Evolutionary conservation across 1,140 invertebrate genomes (phyloP).

Genomic region (Bradysia coprophila): DNA sequence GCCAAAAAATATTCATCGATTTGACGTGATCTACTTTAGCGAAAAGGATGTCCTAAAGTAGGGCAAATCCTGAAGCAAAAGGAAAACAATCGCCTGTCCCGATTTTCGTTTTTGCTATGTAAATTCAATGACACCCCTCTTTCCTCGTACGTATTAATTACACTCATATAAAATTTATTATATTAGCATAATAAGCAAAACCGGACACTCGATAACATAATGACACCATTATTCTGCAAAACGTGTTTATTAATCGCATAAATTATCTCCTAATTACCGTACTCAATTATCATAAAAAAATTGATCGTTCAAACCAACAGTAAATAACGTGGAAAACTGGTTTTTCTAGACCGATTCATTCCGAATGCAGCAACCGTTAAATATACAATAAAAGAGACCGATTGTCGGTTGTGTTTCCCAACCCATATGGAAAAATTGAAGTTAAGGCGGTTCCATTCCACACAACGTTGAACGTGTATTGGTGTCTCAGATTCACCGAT

Average conservation of each 20-base stretch:
- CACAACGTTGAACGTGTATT: not conserved
- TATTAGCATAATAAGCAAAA: too few species aligned
- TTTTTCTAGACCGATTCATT: not conserved
- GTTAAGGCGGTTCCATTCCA: not conserved
- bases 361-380: not conserved
- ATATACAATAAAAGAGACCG: not conserved
- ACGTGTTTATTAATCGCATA: not conserved
- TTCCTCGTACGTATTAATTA: too few species aligned
- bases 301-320: not conserved
- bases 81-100: too few species aligned
- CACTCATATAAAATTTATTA: too few species aligned
- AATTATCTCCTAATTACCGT: not conserved
- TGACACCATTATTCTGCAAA: not conserved
- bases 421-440: too few species aligned
- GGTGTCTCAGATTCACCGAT: not conserved
- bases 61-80: too few species aligned
- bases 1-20: too few species aligned
- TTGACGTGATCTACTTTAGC: too few species aligned
- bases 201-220: not conserved
- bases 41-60: too few species aligned
- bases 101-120: too few species aligned
- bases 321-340: not conserved
- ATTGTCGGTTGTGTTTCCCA: not conserved
- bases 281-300: not conserved
- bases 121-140: too few species aligned